Percentiles rank a stretch among this genome's conserved stretches.
phyloP scores from a whole-genome alignment of 2,888 invertebrate genomes.

The Catocala sponsa region DNA sequence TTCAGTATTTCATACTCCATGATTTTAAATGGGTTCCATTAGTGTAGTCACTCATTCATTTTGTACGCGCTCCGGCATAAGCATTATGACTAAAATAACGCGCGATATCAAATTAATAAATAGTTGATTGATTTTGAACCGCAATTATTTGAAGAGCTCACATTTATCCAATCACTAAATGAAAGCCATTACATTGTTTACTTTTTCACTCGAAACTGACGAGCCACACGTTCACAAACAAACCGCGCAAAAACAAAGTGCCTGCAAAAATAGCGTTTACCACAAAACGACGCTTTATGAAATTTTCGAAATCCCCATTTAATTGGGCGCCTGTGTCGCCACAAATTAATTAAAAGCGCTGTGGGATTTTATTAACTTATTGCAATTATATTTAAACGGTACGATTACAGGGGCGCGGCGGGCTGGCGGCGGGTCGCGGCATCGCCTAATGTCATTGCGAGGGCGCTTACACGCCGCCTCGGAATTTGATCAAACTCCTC shows the following conservation, averaged over 20 bases:
- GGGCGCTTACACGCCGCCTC: slow-evolving; percentile 64
- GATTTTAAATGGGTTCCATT: slow-evolving; percentile 55
- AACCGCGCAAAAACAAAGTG: slow-evolving; percentile 62
- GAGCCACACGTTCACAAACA: slow-evolving; percentile 57
- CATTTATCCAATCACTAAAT: slow-evolving; percentile 56
- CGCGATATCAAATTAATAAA: slow-evolving; percentile 21
- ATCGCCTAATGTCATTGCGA: slow-evolving; percentile 66
- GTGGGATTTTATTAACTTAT: slow-evolving; percentile 83
- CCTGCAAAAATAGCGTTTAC: slow-evolving; percentile 63
- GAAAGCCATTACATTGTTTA: slow-evolving; percentile 61
- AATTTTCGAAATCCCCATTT: slow-evolving; percentile 76
- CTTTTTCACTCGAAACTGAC: slow-evolving; percentile 56
- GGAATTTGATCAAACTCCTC: slow-evolving; percentile 78
- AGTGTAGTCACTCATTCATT: slow-evolving; percentile 29
- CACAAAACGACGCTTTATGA: slow-evolving; percentile 66
- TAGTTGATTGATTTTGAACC: slow-evolving; percentile 26
- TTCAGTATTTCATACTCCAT: slow-evolving; percentile 61
- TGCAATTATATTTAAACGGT: slow-evolving; percentile 83
- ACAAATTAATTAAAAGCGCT: slow-evolving; percentile 83
- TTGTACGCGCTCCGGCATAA: slow-evolving; percentile 18
- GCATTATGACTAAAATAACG: slow-evolving; percentile 17
- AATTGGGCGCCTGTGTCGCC: slow-evolving; percentile 77
- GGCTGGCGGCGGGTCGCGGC: slow-evolving; percentile 49
- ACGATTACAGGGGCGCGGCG: slow-evolving; percentile 68
- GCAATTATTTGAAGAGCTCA: slow-evolving; percentile 51